phyloP scores from a whole-genome alignment of 1,140 invertebrate genomes.

The Diuraphis noxia region DNA sequence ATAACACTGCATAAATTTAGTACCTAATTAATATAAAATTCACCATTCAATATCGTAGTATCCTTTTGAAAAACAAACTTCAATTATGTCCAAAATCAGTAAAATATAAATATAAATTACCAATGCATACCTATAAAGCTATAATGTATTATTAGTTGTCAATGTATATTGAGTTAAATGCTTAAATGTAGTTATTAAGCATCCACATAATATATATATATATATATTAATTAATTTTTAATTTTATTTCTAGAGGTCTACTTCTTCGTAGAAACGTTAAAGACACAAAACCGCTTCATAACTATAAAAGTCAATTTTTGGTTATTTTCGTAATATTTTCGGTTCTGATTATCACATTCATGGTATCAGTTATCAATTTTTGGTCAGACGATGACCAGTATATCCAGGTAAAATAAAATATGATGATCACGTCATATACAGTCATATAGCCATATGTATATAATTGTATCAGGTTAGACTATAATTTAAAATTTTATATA shows the following conservation, averaged over 20 bases:
- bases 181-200: too few species aligned
- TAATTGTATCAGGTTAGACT: background rate
- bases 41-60: too few species aligned
- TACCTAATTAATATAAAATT: too few species aligned
- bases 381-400: background rate
- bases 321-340: background rate
- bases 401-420: background rate
- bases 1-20: background rate
- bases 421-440: background rate
- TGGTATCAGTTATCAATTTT: background rate
- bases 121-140: too few species aligned
- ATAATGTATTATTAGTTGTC: too few species aligned
- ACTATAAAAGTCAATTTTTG: background rate
- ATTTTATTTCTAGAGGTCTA: background rate
- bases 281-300: background rate
- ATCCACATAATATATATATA: too few species aligned
- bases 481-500: too few species aligned
- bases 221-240: background rate
- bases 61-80: too few species aligned
- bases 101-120: too few species aligned
- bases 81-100: too few species aligned
- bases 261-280: background rate
- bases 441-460: too few species aligned
- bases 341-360: background rate
- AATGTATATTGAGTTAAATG: too few species aligned